Evolutionary conservation across 2,888 invertebrate species (phyloP).

Genomic region (Norana najaformis): DNA sequence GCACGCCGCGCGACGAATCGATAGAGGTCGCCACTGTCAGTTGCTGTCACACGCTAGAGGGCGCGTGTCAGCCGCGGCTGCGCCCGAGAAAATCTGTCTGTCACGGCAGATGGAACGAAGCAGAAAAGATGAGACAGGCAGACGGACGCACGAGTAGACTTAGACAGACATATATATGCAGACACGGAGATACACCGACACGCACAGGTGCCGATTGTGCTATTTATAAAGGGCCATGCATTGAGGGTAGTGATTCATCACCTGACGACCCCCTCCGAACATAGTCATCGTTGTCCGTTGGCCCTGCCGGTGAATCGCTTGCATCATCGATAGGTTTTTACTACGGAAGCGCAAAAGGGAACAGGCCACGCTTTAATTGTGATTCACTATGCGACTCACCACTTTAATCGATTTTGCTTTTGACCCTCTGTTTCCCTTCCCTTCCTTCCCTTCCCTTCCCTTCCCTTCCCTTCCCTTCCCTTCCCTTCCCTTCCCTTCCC

Average conservation of each 20-base stretch:
- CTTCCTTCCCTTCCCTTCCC: background rate
- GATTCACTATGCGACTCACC: background rate
- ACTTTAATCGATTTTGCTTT: background rate
- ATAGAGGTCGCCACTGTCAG: background rate
- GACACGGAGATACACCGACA: background rate
- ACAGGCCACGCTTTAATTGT: background rate
- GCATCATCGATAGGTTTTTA: background rate
- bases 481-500: background rate
- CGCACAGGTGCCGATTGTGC: background rate
- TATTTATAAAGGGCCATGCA: background rate
- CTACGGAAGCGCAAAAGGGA: background rate
- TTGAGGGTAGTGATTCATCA: background rate
- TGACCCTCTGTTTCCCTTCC: too few species aligned
- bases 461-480: background rate
- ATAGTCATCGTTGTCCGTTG: background rate
- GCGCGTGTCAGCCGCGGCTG: background rate
- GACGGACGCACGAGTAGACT: background rate
- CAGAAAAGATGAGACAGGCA: background rate
- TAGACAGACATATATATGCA: background rate
- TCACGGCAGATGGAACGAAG: background rate
- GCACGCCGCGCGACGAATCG: background rate
- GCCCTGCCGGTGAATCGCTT: background rate
- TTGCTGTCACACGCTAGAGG: conserved; percentile 5
- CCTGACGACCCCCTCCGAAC: background rate
- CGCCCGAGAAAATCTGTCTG: background rate